Evolutionary conservation across 2,113 vertebrate genomes (phyloP).

Genomic region (Oceanites oceanicus): DNA sequence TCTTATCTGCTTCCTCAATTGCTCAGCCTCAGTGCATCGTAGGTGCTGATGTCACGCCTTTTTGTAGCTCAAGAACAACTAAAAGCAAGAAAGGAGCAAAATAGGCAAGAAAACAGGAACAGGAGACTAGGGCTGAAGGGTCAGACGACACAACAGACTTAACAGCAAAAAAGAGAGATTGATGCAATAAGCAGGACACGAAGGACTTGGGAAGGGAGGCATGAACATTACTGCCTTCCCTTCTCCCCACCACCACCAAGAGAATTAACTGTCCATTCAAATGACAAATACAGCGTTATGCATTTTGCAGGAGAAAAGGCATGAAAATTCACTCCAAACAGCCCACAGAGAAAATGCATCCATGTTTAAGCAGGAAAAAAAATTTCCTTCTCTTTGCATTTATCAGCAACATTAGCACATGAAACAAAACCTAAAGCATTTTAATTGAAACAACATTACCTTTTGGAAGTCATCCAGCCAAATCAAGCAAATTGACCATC

Average conservation of each 20-base stretch:
- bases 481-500: conserved; percentile 60
- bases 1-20: background rate
- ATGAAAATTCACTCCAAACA: conserved; percentile 22
- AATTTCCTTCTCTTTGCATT: conserved; percentile 11
- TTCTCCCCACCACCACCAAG: background rate
- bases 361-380: conserved; percentile 12
- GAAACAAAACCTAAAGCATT: conserved; percentile 38
- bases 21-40: background rate
- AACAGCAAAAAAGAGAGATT: conserved; percentile 33
- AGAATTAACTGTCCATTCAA: background rate
- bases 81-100: background rate
- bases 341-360: conserved; percentile 40
- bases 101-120: conserved; percentile 10
- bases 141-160: background rate
- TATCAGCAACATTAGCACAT: conserved; percentile 38
- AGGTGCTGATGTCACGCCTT: background rate
- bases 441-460: conserved; percentile 23
- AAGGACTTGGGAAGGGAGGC: conserved; percentile 19
- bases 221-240: background rate
- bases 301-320: conserved; percentile 19
- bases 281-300: background rate
- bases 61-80: background rate
- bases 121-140: background rate
- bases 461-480: conserved; percentile 49
- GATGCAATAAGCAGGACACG: background rate